Conservation (phyloP, 2,797 vertebrate genomes). For the Buceros bicornis region DNA sequence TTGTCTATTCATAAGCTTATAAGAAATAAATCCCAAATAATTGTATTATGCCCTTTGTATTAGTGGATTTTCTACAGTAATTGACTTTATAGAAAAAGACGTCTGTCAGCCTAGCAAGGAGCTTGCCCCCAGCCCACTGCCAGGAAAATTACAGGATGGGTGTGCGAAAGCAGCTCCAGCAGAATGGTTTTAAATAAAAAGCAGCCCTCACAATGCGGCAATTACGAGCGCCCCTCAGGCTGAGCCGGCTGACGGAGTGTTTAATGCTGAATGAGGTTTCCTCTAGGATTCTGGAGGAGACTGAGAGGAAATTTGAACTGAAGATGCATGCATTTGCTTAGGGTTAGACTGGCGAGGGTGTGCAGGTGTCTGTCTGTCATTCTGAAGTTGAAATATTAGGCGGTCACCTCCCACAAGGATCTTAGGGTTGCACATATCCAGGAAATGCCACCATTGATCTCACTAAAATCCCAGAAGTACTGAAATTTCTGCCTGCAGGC, state of each 20-base stretch:
- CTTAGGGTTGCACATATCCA: neutral
- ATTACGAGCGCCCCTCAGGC: neutral
- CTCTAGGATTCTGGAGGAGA: neutral
- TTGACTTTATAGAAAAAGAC: constrained; percentile 20
- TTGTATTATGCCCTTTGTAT: constrained; percentile 29
- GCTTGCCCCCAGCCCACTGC: neutral
- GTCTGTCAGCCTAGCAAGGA: neutral
- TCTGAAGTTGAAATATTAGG: neutral
- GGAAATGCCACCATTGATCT: neutral
- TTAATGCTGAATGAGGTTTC: neutral
- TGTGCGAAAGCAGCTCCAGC: neutral
- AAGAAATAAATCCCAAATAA: constrained; percentile 50
- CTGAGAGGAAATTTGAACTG: neutral
- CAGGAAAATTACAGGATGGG: neutral
- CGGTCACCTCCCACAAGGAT: neutral
- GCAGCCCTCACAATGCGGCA: neutral
- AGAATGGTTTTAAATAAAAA: neutral
- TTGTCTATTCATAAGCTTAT: constrained; percentile 42
- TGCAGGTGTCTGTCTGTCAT: neutral
- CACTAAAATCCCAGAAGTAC: neutral
- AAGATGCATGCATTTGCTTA: neutral
- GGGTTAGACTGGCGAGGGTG: neutral
- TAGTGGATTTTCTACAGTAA: constrained; percentile 37
- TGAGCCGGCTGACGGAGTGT: neutral
- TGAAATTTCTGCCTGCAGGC: neutral